Evolutionary conservation across 2,113 vertebrate species (phyloP), one percentile per base, ranked within the genome.

Genomic region (Struthio camelus): DNA sequence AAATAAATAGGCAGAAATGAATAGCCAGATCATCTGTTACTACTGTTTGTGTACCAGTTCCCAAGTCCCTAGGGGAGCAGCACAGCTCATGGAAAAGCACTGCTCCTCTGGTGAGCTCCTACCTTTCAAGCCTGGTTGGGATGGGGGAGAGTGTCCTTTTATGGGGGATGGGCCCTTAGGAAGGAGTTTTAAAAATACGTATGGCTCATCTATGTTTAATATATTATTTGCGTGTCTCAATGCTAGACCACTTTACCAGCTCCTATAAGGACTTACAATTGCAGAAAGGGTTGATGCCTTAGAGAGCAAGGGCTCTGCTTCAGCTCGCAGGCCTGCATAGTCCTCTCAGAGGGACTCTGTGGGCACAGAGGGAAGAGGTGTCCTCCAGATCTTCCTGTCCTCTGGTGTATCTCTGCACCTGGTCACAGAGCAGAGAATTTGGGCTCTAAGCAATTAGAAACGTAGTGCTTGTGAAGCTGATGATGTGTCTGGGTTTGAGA

Each of bases 21-120:
- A 48, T 36, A 80, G 14, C 46, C n/a, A 51, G 30, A 18, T 48
- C 1, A 0, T 30, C 22, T 0, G 0, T 44, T 30, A 42, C 16
- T 17, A 19, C 18, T 38, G 14, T 9, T 75, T 11, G 36, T 50
- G 30, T 14, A 42, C 10, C 28, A 16, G n/a, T 53, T 91, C 34
- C 15, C 10, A 20, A 64, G 53, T 54, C 34, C 28, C 28, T 24
- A 48, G 18, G 25, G 28, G 48, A 89, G 34, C 53, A 48, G 36
- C 32, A 69, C 46, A 34, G 53, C 1, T 1, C n/a, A 18, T 9
- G 53, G 38, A 73, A 53, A 56, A 69, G 25, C 71, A 20, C 6
- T 0, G 5, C 24, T 78, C 9, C 1, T 3, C 61, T 36, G 44
- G 17, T 1, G 1, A 46, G 42, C 24, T 48, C 65, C 36, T 0